phyloP scores from a whole-genome alignment of 2,113 vertebrate genomes.

The Notothenia coriiceps region DNA sequence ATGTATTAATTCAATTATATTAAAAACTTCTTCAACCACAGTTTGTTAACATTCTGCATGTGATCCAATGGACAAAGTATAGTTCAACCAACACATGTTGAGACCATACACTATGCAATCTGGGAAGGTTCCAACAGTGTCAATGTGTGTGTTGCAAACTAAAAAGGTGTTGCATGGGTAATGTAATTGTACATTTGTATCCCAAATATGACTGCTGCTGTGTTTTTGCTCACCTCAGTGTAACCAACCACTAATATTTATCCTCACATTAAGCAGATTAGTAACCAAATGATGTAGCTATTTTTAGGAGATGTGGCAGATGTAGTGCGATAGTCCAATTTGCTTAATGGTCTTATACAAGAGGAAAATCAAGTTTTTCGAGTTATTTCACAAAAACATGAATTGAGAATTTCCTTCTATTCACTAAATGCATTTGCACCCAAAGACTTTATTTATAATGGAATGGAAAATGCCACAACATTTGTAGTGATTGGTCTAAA shows the following conservation, averaged over 20 bases:
- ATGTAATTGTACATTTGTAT: constrained; percentile 15
- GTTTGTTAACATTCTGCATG: not conserved
- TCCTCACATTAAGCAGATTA: constrained; percentile 26
- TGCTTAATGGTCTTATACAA: not conserved
- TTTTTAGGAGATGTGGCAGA: not conserved
- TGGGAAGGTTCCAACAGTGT: constrained; percentile 22
- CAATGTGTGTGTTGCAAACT: constrained; percentile 29
- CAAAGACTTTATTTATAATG: too few species aligned
- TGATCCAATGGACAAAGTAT: not conserved
- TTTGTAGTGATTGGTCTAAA: too few species aligned
- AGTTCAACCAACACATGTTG: constrained; percentile 6
- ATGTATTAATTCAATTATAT: not conserved
- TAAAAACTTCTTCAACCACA: not conserved
- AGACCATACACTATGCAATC: constrained; percentile 22
- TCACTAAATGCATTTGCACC: not conserved
- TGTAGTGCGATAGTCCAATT: not conserved
- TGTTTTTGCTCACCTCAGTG: constrained; percentile 1
- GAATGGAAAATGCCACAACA: too few species aligned
- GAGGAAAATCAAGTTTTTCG: not conserved
- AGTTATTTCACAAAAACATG: not conserved
- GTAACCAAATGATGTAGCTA: not conserved
- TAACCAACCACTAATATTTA: not conserved
- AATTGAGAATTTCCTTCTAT: not conserved
- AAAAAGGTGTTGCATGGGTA: constrained; percentile 31
- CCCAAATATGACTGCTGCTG: not conserved